A percentile compares a stretch with the other conserved stretches of the same genome.
Conservation (phyloP, 37 sponge, comb jelly and placozoan species). For the Mnemiopsis leidyi region DNA sequence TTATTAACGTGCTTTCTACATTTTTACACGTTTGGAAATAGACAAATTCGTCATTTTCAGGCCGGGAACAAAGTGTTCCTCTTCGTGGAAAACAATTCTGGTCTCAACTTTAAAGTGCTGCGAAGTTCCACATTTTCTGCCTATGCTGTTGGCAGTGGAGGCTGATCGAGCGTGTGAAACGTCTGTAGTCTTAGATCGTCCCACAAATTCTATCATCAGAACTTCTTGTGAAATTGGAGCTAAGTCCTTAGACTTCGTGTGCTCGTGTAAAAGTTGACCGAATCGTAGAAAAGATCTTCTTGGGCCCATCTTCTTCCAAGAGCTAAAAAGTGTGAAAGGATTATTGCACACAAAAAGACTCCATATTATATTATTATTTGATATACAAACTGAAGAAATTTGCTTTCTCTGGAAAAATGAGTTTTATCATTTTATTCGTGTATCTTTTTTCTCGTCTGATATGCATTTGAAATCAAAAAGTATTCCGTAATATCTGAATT, state of each 20-base stretch:
- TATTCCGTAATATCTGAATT: too few relatives aligned
- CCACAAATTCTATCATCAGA: background rate
- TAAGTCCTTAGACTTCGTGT: background rate
- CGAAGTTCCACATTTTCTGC: conserved; percentile 46
- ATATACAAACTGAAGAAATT: background rate
- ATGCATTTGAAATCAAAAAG: too few relatives aligned
- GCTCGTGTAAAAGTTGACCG: background rate
- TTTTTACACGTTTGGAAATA: too few relatives aligned
- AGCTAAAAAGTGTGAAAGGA: background rate
- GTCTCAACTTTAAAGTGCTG: conserved; percentile 41
- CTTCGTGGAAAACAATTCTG: conserved; percentile 59
- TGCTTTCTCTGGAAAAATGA: background rate
- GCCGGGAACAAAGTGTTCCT: conserved; percentile 47
- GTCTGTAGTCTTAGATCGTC: background rate
- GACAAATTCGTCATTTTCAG: background rate
- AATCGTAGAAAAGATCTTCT: background rate
- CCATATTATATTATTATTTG: background rate
- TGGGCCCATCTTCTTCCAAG: background rate
- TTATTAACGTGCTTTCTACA: too few relatives aligned
- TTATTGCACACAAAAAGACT: background rate
- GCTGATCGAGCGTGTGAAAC: background rate
- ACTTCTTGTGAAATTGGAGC: background rate
- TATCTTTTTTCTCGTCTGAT: background rate
- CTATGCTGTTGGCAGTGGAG: background rate
- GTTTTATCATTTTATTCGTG: background rate